Evolutionary conservation across 1,140 invertebrate species (phyloP), one percentile per base, ranked within the genome.

Genomic region (Amyelois transitella): DNA sequence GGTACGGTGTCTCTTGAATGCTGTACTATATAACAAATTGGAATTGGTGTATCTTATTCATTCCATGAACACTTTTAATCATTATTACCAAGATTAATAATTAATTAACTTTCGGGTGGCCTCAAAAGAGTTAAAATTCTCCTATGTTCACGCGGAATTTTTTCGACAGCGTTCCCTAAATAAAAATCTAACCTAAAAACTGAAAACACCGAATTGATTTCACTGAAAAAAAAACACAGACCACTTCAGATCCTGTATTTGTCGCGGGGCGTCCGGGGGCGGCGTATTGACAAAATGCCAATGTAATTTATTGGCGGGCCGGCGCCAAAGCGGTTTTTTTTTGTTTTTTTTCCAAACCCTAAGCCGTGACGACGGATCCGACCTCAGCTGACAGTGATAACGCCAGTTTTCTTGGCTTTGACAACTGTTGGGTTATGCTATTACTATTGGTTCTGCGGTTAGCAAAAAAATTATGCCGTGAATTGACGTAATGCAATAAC

Each of bases 271-370:
- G 69, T 64, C 59, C 50, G 19, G 50, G 51, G 60, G 55, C 55
- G 60, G 18, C 63, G 62, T 38, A 38, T 63, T 71, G 68, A 68
- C 68, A 69, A 52, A 60, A 63, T 56, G 64, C 64, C 68, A 66
- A 66, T 69, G 57, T 75, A 64, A 75, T 75, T 72, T 75, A 75
- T 75, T 64, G 60, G 64, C 62, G 43, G 50, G 22, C 18, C 44
- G 72, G 72, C 72, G 72, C 72, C 72, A 49, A 48, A 17, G 20
- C 45, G 8, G 10, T 44, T 50, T 50, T 50, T 53, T 50, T 17
- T 59, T 47, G 25, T 20, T 59, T 66, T 63, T 58, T 58, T 62
- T 55, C 55, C 14, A 38, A 51, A 24, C 43, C 53, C 8, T 19
- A 17, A 18, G 44, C n/a, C 19, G 32, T 8, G 32, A 38, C 32